Percentiles rank a stretch among this genome's conserved stretches.
These are phyloP conservation scores for Coptodon rendalli DNA, from an alignment of 2,113 vertebrate species.

Conservation along the genomic window DNA sequence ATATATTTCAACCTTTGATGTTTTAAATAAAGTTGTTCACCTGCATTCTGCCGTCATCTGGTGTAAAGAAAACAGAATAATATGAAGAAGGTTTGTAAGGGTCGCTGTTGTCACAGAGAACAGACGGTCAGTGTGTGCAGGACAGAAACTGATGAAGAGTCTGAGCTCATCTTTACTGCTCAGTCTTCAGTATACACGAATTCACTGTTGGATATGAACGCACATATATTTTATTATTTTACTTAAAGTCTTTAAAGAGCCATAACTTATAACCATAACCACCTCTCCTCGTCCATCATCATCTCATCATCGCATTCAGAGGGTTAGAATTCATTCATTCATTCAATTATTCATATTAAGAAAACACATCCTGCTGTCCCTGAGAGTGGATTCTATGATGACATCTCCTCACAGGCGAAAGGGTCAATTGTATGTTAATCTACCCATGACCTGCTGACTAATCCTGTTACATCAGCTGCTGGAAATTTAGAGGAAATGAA, in stretches of 20 bases:
- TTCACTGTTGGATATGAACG: background rate
- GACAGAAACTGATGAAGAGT: background rate
- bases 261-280: background rate
- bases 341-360: background rate
- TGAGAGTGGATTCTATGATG: background rate
- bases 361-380: background rate
- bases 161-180: background rate
- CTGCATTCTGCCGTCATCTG: background rate
- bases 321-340: background rate
- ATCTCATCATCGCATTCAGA: background rate
- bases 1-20: background rate
- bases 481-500: background rate
- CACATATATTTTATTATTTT: background rate
- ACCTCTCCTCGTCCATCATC: background rate
- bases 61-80: background rate
- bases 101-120: background rate
- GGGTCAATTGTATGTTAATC: background rate
- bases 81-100: background rate
- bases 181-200: background rate
- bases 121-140: background rate
- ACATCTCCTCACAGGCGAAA: background rate
- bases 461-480: background rate
- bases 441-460: background rate
- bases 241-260: background rate
- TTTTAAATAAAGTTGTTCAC: background rate